A percentile compares a stretch with the other conserved stretches of the same genome.
phyloP scores from a whole-genome alignment of 2,113 vertebrate genomes.

The Aythya baeri region DNA sequence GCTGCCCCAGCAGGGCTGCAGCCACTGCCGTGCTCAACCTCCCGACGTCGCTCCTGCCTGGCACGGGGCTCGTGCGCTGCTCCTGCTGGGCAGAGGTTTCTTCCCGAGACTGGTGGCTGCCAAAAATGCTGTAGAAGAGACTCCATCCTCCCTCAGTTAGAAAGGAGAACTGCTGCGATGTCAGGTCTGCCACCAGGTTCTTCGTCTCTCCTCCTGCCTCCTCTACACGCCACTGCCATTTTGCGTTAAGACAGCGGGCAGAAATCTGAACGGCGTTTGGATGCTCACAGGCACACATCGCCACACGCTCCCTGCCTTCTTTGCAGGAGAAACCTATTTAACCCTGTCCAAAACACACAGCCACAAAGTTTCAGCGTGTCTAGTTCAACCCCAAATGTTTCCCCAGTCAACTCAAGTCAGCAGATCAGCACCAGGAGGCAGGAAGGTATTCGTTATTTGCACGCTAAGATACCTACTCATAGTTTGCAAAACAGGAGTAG shows the following conservation, averaged over 20 bases:
- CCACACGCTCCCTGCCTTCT: not conserved
- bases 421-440: not conserved
- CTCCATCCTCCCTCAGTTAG: not conserved
- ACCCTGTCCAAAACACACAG: not conserved
- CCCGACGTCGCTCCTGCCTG: not conserved
- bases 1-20: not conserved
- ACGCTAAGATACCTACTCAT: not conserved
- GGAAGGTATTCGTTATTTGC: not conserved
- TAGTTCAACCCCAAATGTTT: not conserved
- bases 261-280: not conserved
- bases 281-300: accelerated
- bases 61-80: accelerated
- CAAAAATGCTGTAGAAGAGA: not conserved
- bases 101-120: not conserved
- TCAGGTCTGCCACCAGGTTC: accelerated
- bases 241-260: not conserved
- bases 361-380: too few species aligned
- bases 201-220: not conserved
- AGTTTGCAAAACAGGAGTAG: not conserved
- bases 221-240: not conserved
- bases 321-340: not conserved
- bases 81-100: not conserved
- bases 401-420: not conserved
- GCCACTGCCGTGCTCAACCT: not conserved
- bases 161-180: not conserved